A percentile compares a stretch with the other conserved stretches of the same genome.
phyloP scores from a whole-genome alignment of 2,113 vertebrate species.

The Stegastes partitus region DNA sequence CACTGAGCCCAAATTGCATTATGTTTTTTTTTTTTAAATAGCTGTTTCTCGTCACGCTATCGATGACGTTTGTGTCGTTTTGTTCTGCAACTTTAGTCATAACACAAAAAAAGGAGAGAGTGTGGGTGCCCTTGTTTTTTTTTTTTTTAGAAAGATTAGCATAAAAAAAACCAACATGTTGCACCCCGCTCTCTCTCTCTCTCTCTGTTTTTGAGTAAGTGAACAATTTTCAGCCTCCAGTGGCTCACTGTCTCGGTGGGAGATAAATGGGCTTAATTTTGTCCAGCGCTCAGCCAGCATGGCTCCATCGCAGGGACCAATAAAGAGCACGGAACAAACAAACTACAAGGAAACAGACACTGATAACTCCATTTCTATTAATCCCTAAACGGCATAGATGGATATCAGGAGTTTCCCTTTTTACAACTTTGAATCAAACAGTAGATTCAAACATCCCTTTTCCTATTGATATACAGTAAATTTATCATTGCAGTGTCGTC shows the following conservation, averaged over 20 bases:
- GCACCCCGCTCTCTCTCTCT: conserved; percentile 10
- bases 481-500: not conserved
- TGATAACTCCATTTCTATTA: conserved; percentile 16
- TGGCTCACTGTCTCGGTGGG: conserved; percentile 50
- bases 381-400: not conserved
- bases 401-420: conserved; percentile 6
- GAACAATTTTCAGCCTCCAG: conserved; percentile 58
- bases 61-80: not conserved
- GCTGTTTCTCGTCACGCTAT: not conserved
- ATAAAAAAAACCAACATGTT: conserved; percentile 23
- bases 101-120: conserved; percentile 1
- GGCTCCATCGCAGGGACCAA: conserved; percentile 20
- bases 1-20: not conserved
- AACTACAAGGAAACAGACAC: conserved; percentile 15
- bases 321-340: conserved; percentile 33
- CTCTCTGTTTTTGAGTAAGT: conserved; percentile 61
- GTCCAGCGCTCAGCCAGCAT: conserved; percentile 45
- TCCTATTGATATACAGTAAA: not conserved
- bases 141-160: conserved; percentile 29
- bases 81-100: not conserved
- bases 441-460: not conserved
- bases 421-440: not conserved
- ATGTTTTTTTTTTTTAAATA: not conserved
- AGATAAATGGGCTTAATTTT: conserved; percentile 82
- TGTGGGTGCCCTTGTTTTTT: not conserved